phyloP scores from a whole-genome alignment of 2,797 vertebrate genomes.

The Salmo trutta region DNA sequence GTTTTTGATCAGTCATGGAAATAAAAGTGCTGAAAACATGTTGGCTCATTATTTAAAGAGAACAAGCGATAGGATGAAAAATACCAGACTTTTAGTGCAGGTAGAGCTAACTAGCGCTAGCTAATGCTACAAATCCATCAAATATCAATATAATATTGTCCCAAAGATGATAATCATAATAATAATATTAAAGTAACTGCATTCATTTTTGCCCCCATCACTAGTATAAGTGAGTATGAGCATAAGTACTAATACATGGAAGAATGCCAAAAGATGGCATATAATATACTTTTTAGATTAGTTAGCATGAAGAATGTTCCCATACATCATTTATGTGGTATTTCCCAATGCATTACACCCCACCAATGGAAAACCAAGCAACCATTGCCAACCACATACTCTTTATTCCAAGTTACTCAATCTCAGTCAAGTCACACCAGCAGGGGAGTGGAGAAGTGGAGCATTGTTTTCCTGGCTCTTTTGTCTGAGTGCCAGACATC shows the following conservation, averaged over 20 bases:
- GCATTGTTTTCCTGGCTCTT: slow-evolving; percentile 38
- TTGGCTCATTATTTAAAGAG: too few species aligned
- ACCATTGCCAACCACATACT: not conserved
- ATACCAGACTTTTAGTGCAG: too few species aligned
- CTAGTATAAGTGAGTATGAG: slow-evolving; percentile 5
- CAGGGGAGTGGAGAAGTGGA: slow-evolving; percentile 9
- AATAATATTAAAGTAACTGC: too few species aligned
- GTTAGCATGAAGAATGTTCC: slow-evolving; percentile 23
- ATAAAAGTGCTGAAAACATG: too few species aligned
- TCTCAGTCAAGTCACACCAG: slow-evolving; percentile 4
- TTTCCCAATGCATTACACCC: not conserved
- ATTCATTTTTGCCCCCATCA: not conserved
- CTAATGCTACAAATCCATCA: too few species aligned
- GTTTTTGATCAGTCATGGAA: too few species aligned
- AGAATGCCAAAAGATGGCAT: not conserved
- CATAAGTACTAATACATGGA: not conserved
- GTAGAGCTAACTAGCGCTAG: too few species aligned
- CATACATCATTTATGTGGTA: slow-evolving; percentile 10
- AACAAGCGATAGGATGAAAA: too few species aligned
- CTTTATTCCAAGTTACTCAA: slow-evolving; percentile 20
- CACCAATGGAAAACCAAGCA: not conserved
- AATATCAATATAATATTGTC: too few species aligned
- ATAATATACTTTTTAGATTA: slow-evolving; percentile 16
- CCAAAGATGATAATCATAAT: too few species aligned
- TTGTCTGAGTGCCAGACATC: slow-evolving; percentile 41